Percentiles rank a stretch among this genome's conserved stretches.
phyloP scores from a whole-genome alignment of 2,888 invertebrate species.

The Tachina grossa region DNA sequence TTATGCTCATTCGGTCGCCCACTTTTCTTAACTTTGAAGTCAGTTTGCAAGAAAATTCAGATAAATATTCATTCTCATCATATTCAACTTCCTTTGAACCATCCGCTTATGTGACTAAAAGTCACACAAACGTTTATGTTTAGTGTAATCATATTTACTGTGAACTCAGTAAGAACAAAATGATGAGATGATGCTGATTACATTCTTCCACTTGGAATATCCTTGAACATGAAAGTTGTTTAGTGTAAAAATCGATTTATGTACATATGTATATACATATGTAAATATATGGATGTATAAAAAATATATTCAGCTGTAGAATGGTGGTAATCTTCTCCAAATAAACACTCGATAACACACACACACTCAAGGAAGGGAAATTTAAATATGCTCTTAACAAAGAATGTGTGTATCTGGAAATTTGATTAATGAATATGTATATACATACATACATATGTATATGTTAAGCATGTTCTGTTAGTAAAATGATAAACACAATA shows the following conservation, averaged over 20 bases:
- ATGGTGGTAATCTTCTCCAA: slow-evolving; percentile 30
- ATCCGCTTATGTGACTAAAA: background rate
- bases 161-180: slow-evolving; percentile 55
- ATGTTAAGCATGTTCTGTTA: too few relatives aligned
- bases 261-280: too few relatives aligned
- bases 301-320: background rate
- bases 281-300: slow-evolving; percentile 15
- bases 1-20: slow-evolving; percentile 1
- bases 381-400: slow-evolving; percentile 20
- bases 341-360: background rate
- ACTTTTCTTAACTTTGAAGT: background rate
- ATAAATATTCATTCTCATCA: slow-evolving; percentile 18
- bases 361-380: background rate
- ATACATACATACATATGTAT: background rate
- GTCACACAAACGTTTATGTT: background rate
- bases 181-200: slow-evolving; percentile 68
- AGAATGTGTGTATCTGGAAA: background rate
- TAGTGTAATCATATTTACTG: slow-evolving; percentile 48
- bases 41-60: slow-evolving; percentile 9
- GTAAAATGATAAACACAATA: too few relatives aligned
- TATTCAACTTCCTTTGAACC: background rate
- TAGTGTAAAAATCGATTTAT: slow-evolving; percentile 74
- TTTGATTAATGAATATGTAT: background rate
- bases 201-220: slow-evolving; percentile 72
- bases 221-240: slow-evolving; percentile 74